Evolutionary conservation across 2,113 vertebrate genomes (phyloP).

Genomic region (Takifugu bimaculatus): DNA sequence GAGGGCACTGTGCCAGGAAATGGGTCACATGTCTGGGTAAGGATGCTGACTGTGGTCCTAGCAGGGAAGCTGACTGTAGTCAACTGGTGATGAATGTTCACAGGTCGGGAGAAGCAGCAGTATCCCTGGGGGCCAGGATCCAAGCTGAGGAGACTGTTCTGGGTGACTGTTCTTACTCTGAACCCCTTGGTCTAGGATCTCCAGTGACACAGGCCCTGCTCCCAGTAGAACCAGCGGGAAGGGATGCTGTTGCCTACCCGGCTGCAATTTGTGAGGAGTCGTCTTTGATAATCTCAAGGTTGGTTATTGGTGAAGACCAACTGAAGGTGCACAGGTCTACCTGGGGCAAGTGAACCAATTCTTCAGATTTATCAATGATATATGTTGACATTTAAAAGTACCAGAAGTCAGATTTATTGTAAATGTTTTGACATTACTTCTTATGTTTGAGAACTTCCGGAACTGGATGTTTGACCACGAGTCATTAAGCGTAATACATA

Average conservation of each 20-base stretch:
- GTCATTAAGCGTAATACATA: too few species aligned
- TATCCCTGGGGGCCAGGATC: constrained; percentile 11
- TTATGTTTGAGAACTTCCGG: too few species aligned
- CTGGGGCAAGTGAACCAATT: too few species aligned
- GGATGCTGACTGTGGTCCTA: background rate
- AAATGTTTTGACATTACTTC: too few species aligned
- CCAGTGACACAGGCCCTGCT: background rate
- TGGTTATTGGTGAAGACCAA: background rate
- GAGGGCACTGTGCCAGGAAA: constrained; percentile 56
- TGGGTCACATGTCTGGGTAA: constrained; percentile 19
- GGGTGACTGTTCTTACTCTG: background rate
- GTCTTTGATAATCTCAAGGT: constrained; percentile 14
- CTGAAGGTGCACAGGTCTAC: too few species aligned
- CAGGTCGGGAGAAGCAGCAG: background rate
- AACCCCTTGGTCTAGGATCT: background rate
- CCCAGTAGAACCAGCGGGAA: background rate
- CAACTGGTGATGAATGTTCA: background rate
- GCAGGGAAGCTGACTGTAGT: background rate
- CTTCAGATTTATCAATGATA: too few species aligned
- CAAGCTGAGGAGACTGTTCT: constrained; percentile 20
- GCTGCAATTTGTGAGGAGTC: constrained; percentile 1
- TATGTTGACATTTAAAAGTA: too few species aligned
- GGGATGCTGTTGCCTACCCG: background rate
- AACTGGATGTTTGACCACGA: too few species aligned
- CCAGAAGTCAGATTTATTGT: too few species aligned